Evolutionary conservation across 2,888 invertebrate genomes (phyloP).

Genomic region (Lydus trimaculatus): DNA sequence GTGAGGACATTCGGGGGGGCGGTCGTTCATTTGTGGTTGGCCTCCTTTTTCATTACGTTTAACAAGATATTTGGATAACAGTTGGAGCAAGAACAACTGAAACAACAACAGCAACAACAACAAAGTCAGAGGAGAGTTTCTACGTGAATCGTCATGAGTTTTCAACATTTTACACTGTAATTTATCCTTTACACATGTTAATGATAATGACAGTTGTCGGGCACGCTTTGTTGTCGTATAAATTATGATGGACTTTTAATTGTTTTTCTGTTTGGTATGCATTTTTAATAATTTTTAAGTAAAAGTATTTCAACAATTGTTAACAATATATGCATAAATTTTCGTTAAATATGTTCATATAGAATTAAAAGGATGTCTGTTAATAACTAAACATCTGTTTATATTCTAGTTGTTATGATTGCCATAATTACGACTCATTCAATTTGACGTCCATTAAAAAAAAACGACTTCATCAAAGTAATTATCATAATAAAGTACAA

Average conservation of each 20-base stretch:
- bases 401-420: slow-evolving; percentile 16
- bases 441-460: slow-evolving; percentile 33
- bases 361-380: neutral
- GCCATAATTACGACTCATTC: slow-evolving; percentile 42
- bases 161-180: neutral
- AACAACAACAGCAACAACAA: neutral
- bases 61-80: too few species aligned
- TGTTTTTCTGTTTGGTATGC: slow-evolving; percentile 1
- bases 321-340: neutral
- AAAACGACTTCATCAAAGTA: slow-evolving; percentile 34
- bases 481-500: slow-evolving; percentile 46
- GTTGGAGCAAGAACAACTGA: neutral
- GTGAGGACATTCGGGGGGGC: too few species aligned
- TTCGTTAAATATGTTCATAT: neutral
- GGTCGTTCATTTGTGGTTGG: too few species aligned
- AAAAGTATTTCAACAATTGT: neutral
- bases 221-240: slow-evolving; percentile 12
- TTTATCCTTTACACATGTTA: slow-evolving; percentile 5
- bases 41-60: too few species aligned
- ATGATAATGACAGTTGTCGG: neutral
- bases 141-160: too few species aligned
- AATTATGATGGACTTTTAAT: slow-evolving; percentile 23
- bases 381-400: slow-evolving; percentile 18
- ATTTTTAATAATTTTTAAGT: neutral
- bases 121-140: neutral